Evolutionary conservation across 2,113 vertebrate genomes (phyloP).

Genomic region (Oceanites oceanicus): DNA sequence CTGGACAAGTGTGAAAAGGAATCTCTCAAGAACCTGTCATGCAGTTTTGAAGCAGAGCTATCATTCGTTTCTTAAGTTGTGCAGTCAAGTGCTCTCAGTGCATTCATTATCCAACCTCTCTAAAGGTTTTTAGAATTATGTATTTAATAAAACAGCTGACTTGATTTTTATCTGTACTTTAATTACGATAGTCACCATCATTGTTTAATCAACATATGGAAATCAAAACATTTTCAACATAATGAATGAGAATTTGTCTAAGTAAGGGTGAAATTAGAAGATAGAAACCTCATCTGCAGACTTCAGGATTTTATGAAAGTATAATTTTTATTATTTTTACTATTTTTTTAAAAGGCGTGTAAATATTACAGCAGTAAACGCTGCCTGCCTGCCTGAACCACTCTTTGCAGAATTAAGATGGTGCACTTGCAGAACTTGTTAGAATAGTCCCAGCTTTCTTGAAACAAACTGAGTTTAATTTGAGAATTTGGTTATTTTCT

Average conservation of each 20-base stretch:
- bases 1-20: conserved; percentile 54
- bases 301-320: background rate
- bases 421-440: background rate
- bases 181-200: background rate
- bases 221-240: background rate
- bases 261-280: background rate
- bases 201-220: background rate
- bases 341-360: background rate
- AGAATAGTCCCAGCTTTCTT: background rate
- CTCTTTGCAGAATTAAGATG: background rate
- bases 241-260: background rate
- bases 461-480: background rate
- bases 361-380: background rate
- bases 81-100: conserved; percentile 40
- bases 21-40: conserved; percentile 57
- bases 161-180: conserved; percentile 13
- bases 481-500: background rate
- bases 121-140: conserved; percentile 38
- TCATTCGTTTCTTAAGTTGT: conserved; percentile 63
- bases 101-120: background rate
- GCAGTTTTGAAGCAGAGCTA: conserved; percentile 59
- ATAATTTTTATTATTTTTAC: background rate
- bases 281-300: background rate
- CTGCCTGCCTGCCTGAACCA: background rate
- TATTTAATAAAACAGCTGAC: conserved; percentile 64